Percentiles rank a stretch among this genome's conserved stretches.
phyloP scores from a whole-genome alignment of 2,113 vertebrate genomes.

The Petroica traversi region DNA sequence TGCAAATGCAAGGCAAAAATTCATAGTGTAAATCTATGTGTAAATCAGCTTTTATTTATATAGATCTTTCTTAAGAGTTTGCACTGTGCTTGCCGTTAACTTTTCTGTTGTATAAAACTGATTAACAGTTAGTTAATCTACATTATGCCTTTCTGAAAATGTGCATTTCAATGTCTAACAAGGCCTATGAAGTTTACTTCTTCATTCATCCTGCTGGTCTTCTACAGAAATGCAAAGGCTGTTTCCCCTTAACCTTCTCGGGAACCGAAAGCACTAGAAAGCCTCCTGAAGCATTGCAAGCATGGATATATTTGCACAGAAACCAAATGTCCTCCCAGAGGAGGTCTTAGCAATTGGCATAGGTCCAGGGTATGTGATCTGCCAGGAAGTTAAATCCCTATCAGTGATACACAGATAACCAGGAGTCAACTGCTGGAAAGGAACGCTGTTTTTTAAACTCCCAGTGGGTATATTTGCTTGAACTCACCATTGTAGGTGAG shows the following conservation, averaged over 20 bases:
- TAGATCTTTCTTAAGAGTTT: not conserved
- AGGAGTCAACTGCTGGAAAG: not conserved
- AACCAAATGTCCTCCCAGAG: not conserved
- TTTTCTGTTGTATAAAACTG: not conserved
- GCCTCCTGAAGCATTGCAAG: not conserved
- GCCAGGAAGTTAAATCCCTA: not conserved
- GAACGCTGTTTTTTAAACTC: not conserved
- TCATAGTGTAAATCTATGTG: not conserved
- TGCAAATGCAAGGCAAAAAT: not conserved
- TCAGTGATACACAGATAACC: not conserved
- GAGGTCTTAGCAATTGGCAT: not conserved
- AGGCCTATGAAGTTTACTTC: not conserved
- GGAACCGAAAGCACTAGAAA: not conserved
- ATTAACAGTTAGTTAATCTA: not conserved
- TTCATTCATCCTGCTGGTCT: not conserved
- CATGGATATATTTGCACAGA: not conserved
- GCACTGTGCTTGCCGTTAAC: not conserved
- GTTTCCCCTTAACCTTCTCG: not conserved
- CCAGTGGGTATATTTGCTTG: not conserved
- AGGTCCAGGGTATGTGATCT: not conserved
- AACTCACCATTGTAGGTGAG: not conserved
- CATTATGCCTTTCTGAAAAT: not conserved
- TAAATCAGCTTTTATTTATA: not conserved
- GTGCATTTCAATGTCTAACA: not conserved
- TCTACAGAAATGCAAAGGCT: not conserved